These are phyloP conservation scores for Hyposoter dolosus DNA, from an alignment of 2,888 invertebrate genomes.

Conservation along the genomic window DNA sequence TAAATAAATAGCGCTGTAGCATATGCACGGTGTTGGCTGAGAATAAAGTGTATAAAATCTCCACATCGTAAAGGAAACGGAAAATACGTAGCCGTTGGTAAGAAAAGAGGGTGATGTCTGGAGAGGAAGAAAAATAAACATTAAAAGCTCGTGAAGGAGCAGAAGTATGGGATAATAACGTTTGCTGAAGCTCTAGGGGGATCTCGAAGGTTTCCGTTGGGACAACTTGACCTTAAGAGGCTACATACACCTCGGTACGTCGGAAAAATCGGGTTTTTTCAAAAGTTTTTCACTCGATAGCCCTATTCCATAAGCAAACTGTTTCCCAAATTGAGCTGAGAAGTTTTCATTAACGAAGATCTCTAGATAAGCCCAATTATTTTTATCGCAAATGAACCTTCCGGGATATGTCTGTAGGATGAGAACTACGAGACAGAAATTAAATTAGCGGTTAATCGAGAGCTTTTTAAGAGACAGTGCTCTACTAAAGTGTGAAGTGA, in stretches of 20 bases:
- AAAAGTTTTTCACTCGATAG: conserved; percentile 10
- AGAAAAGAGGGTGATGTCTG: conserved; percentile 21
- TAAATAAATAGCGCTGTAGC: conserved; percentile 16
- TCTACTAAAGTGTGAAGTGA: too few relatives aligned
- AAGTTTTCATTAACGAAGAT: background rate
- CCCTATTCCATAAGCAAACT: background rate
- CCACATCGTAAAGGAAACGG: background rate
- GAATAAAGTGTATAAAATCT: conserved; percentile 29
- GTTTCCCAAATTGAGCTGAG: background rate
- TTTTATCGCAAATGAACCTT: background rate
- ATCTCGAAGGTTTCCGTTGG: conserved; percentile 10
- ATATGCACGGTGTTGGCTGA: conserved; percentile 2
- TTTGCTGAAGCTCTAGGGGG: conserved; percentile 50
- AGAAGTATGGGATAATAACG: conserved; percentile 32
- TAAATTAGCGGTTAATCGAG: too few relatives aligned
- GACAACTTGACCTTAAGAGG: conserved; percentile 18
- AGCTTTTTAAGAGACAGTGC: too few relatives aligned
- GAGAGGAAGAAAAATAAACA: conserved; percentile 55
- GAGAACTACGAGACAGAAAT: too few relatives aligned
- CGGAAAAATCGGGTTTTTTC: conserved; percentile 17
- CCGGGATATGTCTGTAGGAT: too few relatives aligned
- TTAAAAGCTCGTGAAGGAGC: conserved; percentile 50
- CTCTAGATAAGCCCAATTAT: background rate
- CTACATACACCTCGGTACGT: conserved; percentile 4
- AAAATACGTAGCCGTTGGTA: background rate